These are phyloP conservation scores for Hetaerina titia DNA, from an alignment of 2,888 invertebrate genomes.

Conservation along the genomic window DNA sequence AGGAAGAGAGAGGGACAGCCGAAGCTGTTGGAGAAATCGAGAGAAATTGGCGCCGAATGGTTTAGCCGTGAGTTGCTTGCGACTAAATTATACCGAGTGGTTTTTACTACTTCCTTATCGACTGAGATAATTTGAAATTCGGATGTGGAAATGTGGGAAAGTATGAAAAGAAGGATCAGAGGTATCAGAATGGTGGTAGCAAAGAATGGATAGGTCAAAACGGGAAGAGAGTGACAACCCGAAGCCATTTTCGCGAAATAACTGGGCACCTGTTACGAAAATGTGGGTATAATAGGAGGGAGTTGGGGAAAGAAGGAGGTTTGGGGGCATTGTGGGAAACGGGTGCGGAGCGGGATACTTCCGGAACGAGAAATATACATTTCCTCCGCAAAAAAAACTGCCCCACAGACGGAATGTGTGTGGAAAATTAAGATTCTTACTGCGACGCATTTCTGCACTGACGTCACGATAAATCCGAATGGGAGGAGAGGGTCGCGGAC, in stretches of 20 bases:
- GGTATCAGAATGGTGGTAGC: background rate
- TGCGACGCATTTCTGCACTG: background rate
- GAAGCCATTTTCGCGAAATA: background rate
- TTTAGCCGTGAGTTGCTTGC: background rate
- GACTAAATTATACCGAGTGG: too few species aligned
- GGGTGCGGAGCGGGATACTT: background rate
- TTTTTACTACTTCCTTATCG: background rate
- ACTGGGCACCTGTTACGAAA: background rate
- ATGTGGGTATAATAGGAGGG: too few species aligned
- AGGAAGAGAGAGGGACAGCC: background rate
- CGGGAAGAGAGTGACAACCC: background rate
- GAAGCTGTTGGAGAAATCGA: background rate
- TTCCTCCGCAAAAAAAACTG: background rate
- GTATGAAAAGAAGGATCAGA: background rate
- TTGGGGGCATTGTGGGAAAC: background rate
- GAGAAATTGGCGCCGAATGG: background rate
- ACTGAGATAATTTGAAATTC: background rate
- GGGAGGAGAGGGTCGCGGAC: too few species aligned
- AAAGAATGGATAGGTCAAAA: too few species aligned
- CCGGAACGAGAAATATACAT: background rate
- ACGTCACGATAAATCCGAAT: background rate
- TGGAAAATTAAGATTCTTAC: background rate
- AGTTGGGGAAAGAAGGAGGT: too few species aligned
- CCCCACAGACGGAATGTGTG: background rate
- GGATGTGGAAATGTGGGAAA: background rate